Evolutionary conservation across 2,113 vertebrate species (phyloP), one percentile per base, ranked within the genome.

Genomic region (Entomyzon cyanotis): DNA sequence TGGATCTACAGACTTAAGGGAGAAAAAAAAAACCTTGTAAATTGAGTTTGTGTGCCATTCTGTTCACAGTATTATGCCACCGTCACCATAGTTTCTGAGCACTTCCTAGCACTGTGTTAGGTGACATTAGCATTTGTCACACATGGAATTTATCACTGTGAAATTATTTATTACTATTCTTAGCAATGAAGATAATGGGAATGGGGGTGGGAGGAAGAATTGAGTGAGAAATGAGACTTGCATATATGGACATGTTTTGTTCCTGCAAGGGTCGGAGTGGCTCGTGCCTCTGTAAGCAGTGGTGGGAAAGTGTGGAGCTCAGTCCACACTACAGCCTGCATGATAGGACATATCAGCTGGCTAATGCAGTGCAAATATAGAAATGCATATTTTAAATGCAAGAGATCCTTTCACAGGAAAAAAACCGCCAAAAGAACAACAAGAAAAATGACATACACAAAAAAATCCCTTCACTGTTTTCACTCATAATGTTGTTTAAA

Each of bases 151-250:
- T 94, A 93, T 91, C 89, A 85, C 91, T 87, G 74, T 62, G 84
- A 84, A 97, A 96, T 97, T 97, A 95, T 94, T 96, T 97, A 93
- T 90, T 94, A 74, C 94, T 96, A 94, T 95, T 96, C 87, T 96
- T 97, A 96, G 94, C 70, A 92, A 88, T 25, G 64, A 88, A 91
- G 91, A 94, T 87, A 94, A 93, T 80, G 71, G 55, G 78, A 82
- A 79, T 55, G 53, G 37, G 41, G 50, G 67, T 83, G 71, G 79
- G 50, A 93, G 42, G 10, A n/a, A 41, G 62, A 64, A 91, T 19
- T 70, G 79, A 85, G 77, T 77, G 82, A 91, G 92, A 94, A 93
- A 93, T 83, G 30, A 77, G 56, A 60, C 42, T 91, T 93, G 85
- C 79, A 83, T 94, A 90, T 52, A 86, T 70, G 89, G 91, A 83